Conservation (phyloP, 2,113 vertebrate species). For the Macroglossus sobrinus region DNA sequence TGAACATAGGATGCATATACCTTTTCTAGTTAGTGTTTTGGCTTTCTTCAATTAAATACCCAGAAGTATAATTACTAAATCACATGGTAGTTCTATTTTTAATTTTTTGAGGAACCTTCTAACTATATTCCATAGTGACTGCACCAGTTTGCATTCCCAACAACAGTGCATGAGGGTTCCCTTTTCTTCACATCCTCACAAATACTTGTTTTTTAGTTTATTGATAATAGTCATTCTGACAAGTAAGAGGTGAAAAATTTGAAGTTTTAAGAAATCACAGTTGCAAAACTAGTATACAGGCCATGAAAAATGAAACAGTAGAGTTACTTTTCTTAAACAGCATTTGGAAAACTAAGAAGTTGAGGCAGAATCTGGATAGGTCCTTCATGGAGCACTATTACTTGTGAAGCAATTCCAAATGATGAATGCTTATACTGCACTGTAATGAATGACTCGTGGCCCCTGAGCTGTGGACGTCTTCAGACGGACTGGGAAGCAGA, state of each 20-base stretch:
- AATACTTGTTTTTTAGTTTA: too few species aligned
- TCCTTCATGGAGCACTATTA: not conserved
- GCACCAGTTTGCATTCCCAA: not conserved
- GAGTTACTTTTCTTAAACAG: not conserved
- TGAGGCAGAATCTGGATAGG: not conserved
- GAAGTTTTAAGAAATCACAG: not conserved
- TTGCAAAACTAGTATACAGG: not conserved
- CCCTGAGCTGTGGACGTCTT: not conserved
- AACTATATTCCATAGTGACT: not conserved
- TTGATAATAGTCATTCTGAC: not conserved
- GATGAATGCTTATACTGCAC: not conserved
- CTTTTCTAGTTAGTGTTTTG: too few species aligned
- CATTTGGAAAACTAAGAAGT: not conserved
- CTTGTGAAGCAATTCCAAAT: not conserved
- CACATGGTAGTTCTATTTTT: not conserved
- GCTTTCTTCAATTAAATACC: too few species aligned
- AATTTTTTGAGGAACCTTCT: not conserved
- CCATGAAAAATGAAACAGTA: not conserved
- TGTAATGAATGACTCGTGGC: not conserved
- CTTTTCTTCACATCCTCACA: not conserved
- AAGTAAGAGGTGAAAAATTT: not conserved
- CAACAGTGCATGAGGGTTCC: not conserved
- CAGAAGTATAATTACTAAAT: too few species aligned
- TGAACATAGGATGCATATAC: too few species aligned
- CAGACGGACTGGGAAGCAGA: not conserved